phyloP scores from a whole-genome alignment of 1,140 invertebrate genomes.

The Ladona fulva region DNA sequence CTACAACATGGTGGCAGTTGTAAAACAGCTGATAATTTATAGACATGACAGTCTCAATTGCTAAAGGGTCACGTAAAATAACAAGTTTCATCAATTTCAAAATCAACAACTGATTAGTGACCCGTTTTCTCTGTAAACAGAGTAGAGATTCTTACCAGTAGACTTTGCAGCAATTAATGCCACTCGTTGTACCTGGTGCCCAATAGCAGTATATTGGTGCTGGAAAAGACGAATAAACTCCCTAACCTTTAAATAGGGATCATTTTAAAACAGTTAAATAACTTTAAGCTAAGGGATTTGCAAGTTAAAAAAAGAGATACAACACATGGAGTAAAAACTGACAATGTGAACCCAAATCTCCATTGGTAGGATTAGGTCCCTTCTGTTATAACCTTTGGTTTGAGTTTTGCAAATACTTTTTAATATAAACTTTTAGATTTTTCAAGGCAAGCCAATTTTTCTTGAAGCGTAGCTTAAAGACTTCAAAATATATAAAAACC shows the following conservation, averaged over 20 bases:
- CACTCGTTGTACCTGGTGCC: neutral
- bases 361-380: neutral
- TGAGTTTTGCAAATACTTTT: neutral
- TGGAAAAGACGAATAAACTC: neutral
- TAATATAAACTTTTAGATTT: neutral
- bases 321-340: neutral
- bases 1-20: conserved; percentile 7
- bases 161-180: neutral
- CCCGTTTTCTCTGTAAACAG: neutral
- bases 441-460: neutral
- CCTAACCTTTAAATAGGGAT: neutral
- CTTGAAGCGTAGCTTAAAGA: neutral
- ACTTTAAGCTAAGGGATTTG: neutral
- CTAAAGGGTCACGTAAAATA: neutral
- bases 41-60: neutral
- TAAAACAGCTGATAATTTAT: conserved; percentile 7
- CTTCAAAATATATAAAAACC: neutral
- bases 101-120: neutral
- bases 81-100: neutral
- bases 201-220: neutral
- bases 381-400: neutral
- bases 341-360: neutral
- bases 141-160: neutral
- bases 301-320: neutral
- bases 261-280: neutral